phyloP scores from a whole-genome alignment of 37 sponge, comb jelly and placozoan genomes.

The Diacarnus erythraeanus region DNA sequence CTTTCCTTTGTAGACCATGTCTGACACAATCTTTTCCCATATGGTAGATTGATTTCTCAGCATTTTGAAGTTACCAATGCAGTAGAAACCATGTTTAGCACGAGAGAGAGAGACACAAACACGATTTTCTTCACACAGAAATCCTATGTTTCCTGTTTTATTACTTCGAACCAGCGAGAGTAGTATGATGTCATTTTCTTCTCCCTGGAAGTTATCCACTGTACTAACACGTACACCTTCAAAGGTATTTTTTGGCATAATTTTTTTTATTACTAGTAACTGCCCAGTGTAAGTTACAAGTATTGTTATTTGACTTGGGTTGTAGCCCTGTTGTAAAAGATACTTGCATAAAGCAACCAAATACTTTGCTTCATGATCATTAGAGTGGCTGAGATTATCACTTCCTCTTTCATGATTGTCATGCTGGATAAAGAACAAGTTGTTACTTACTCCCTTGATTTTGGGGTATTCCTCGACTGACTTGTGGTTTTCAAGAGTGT shows the following conservation, averaged over 20 bases:
- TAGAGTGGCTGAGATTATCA: slow-evolving; percentile 72
- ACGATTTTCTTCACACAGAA: slow-evolving; percentile 78
- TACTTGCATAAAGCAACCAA: slow-evolving; percentile 65
- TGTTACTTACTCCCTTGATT: slow-evolving; percentile 56
- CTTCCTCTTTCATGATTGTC: slow-evolving; percentile 33
- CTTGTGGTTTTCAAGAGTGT: slow-evolving; percentile 49
- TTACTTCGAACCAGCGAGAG: slow-evolving; percentile 88
- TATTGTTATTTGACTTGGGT: slow-evolving; percentile 76
- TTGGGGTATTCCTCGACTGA: slow-evolving; percentile 55
- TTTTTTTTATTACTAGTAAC: slow-evolving; percentile 45
- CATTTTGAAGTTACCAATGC: slow-evolving; percentile 88
- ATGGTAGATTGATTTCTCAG: slow-evolving; percentile 34
- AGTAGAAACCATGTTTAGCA: slow-evolving; percentile 90
- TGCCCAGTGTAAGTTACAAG: slow-evolving; percentile 88
- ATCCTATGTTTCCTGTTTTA: slow-evolving; percentile 55
- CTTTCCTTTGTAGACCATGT: slow-evolving; percentile 33
- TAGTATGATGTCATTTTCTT: slow-evolving; percentile 94
- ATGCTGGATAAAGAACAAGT: slow-evolving; percentile 74
- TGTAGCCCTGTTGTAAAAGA: slow-evolving; percentile 70
- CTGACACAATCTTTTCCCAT: slow-evolving; percentile 66
- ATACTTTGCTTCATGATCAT: slow-evolving; percentile 76
- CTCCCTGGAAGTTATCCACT: slow-evolving; percentile 95
- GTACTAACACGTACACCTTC: slow-evolving; percentile 69
- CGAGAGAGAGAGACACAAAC: slow-evolving; percentile 94
- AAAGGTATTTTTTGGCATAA: slow-evolving; percentile 41